Evolutionary conservation across 2,888 invertebrate genomes (phyloP).

Genomic region (Chrysolina haemoptera): DNA sequence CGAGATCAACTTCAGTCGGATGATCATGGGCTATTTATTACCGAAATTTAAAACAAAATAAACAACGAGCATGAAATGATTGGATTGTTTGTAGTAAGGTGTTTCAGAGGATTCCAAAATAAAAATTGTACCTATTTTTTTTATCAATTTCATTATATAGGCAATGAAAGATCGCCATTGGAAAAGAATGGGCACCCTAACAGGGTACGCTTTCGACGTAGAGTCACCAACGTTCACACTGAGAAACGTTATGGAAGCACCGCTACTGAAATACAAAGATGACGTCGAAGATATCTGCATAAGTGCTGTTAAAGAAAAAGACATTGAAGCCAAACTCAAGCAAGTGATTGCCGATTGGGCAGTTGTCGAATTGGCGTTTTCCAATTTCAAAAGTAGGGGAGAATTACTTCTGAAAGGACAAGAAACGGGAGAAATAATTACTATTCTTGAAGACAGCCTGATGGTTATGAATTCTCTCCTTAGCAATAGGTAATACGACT

Average conservation of each 20-base stretch:
- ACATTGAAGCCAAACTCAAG: conserved; percentile 90
- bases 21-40: too few relatives aligned
- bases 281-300: conserved; percentile 95
- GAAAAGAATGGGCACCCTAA: conserved; percentile 73
- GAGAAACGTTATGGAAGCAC: conserved; percentile 88
- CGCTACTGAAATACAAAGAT: conserved; percentile 85
- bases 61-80: too few relatives aligned
- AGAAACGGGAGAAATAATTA: conserved; percentile 84
- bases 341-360: conserved; percentile 88
- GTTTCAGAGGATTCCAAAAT: too few relatives aligned
- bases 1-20: too few relatives aligned
- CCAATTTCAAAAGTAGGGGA: conserved; percentile 85
- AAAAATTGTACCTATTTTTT: too few relatives aligned
- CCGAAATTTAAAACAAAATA: too few relatives aligned
- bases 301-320: conserved; percentile 90
- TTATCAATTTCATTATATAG: conserved; percentile 52
- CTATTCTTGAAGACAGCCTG: conserved; percentile 86
- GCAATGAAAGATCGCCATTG: conserved; percentile 74
- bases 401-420: conserved; percentile 84
- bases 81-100: too few relatives aligned
- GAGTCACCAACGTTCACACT: conserved; percentile 86
- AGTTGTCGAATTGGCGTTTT: conserved; percentile 79
- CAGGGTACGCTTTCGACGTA: conserved; percentile 81
- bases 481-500: conserved; percentile 79
- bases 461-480: conserved; percentile 90